phyloP scores from a whole-genome alignment of 2,113 vertebrate species.

The Anas platyrhynchos region DNA sequence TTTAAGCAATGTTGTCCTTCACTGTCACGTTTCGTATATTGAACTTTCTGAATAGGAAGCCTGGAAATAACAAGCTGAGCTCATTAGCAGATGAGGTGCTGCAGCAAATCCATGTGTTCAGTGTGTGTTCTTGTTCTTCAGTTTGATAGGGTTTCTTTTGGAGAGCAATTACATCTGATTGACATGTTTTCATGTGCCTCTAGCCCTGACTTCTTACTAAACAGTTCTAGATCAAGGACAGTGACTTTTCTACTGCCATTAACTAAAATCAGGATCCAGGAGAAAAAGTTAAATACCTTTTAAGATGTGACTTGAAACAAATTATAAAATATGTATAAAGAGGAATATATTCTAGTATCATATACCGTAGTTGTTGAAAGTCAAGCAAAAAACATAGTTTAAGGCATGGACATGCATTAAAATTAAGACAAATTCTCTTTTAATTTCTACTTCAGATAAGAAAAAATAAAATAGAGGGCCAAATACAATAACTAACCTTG shows the following conservation, averaged over 20 bases:
- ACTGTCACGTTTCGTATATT: slow-evolving; percentile 80
- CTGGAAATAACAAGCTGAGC: slow-evolving; percentile 87
- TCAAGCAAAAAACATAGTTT: slow-evolving; percentile 75
- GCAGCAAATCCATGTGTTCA: slow-evolving; percentile 86
- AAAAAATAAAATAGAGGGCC: background rate
- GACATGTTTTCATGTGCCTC: slow-evolving; percentile 89
- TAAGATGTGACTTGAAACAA: slow-evolving; percentile 77
- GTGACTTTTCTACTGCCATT: slow-evolving; percentile 75
- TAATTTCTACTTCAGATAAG: background rate
- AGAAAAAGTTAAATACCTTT: slow-evolving; percentile 78
- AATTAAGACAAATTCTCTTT: slow-evolving; percentile 51
- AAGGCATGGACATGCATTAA: slow-evolving; percentile 56
- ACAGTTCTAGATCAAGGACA: slow-evolving; percentile 82
- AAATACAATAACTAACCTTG: background rate
- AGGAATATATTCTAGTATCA: slow-evolving; percentile 60
- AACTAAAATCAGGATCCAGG: slow-evolving; percentile 78
- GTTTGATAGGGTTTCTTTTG: slow-evolving; percentile 85
- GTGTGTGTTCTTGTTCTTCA: slow-evolving; percentile 75
- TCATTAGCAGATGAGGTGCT: slow-evolving; percentile 93
- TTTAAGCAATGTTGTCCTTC: slow-evolving; percentile 81
- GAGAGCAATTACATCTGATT: slow-evolving; percentile 93
- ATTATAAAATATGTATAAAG: slow-evolving; percentile 83
- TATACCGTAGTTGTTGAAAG: slow-evolving; percentile 70
- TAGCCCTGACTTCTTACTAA: slow-evolving; percentile 77
- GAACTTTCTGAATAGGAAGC: slow-evolving; percentile 74